A percentile compares a stretch with the other conserved stretches of the same genome.
Conservation (phyloP, 2,113 vertebrate genomes). For the Apistogramma diplotaenia region DNA sequence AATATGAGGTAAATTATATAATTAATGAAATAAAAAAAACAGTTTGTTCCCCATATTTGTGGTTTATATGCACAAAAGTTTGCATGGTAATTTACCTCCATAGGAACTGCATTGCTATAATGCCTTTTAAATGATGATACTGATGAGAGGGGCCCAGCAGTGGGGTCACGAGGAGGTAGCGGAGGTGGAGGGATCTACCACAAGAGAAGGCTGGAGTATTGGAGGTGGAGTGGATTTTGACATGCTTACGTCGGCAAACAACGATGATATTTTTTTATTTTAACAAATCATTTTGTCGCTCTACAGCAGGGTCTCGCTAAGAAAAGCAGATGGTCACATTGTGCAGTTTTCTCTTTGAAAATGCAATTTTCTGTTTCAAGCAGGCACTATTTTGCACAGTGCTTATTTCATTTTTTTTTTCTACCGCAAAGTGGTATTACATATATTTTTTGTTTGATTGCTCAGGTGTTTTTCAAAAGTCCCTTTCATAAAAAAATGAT, state of each 20-base stretch:
- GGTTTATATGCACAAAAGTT: background rate
- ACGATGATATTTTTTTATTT: background rate
- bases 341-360: background rate
- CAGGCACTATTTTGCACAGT: constrained; percentile 18
- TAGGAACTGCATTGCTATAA: constrained; percentile 18
- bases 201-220: background rate
- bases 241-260: background rate
- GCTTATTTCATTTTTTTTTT: constrained; percentile 38
- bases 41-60: background rate
- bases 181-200: background rate
- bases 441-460: constrained; percentile 66
- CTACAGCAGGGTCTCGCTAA: background rate
- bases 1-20: too few species aligned
- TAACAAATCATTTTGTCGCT: background rate
- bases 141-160: constrained; percentile 23
- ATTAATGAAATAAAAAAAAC: background rate
- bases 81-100: background rate
- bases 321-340: background rate
- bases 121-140: constrained; percentile 24
- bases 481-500: constrained; percentile 64
- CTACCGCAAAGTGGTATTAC: constrained; percentile 24
- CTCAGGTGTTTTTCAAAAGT: constrained; percentile 59
- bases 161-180: background rate
- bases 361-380: constrained; percentile 7
- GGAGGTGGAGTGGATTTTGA: constrained; percentile 3